These are phyloP conservation scores for Haliclystus octoradiatus DNA, from an alignment of 30 jellyfish, hydroid and myxozoan genomes.

Conservation along the genomic window DNA sequence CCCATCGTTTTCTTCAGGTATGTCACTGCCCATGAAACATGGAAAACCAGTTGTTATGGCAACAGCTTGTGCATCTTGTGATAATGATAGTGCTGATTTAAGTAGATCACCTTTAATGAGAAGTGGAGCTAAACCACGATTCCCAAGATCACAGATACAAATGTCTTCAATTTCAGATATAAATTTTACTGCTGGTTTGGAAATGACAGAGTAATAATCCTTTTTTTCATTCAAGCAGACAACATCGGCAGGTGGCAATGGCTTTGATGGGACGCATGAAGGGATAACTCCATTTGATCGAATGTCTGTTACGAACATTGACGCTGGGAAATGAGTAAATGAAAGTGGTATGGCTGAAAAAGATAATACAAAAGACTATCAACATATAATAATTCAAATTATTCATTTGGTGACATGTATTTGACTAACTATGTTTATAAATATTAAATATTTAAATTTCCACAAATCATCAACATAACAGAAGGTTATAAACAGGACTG, in stretches of 20 bases:
- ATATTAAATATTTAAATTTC: too few species aligned
- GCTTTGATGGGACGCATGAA: slow-evolving; percentile 13
- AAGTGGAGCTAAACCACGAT: slow-evolving; percentile 38
- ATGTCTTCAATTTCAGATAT: slow-evolving; percentile 19
- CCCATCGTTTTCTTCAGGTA: slow-evolving; percentile 83
- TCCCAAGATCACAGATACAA: slow-evolving; percentile 55
- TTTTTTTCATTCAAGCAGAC: slow-evolving; percentile 37
- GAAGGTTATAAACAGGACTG: too few species aligned
- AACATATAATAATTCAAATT: background rate
- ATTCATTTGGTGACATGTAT: too few species aligned
- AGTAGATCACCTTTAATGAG: slow-evolving; percentile 37
- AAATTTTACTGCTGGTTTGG: slow-evolving; percentile 22
- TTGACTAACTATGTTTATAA: too few species aligned
- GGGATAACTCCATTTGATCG: slow-evolving; percentile 16
- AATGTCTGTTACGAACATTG: slow-evolving; percentile 66
- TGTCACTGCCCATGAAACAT: slow-evolving; percentile 23
- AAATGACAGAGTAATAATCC: slow-evolving; percentile 39
- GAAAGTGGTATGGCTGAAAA: slow-evolving; percentile 56
- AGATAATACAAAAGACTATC: background rate
- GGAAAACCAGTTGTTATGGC: slow-evolving; percentile 72
- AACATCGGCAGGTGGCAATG: slow-evolving; percentile 54
- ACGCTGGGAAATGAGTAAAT: slow-evolving; percentile 71
- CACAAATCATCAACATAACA: too few species aligned
- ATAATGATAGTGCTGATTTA: slow-evolving; percentile 45
- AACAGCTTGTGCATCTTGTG: slow-evolving; percentile 57